These are phyloP conservation scores for Gobionotothen gibberifrons DNA, from an alignment of 2,797 vertebrate species.

Conservation along the genomic window DNA sequence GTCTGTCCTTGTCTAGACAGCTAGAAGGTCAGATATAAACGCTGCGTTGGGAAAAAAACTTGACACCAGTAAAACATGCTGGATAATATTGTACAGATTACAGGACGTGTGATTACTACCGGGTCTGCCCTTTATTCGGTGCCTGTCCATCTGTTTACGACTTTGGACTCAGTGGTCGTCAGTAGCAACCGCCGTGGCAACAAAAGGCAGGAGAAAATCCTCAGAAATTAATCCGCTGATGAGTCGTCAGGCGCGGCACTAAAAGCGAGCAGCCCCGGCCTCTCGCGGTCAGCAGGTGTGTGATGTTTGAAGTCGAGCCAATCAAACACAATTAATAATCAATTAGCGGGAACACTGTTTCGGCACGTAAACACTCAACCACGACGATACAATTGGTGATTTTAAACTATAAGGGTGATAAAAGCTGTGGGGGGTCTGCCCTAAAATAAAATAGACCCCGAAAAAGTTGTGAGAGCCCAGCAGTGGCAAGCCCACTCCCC, in stretches of 20 bases:
- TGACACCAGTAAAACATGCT: neutral
- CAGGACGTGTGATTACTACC: slow-evolving; percentile 11
- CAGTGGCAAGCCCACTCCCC: slow-evolving; percentile 59
- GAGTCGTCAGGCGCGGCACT: slow-evolving; percentile 58
- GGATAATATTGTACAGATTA: neutral
- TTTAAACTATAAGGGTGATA: neutral
- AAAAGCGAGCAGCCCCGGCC: slow-evolving; percentile 43
- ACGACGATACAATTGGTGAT: neutral
- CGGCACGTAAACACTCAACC: slow-evolving; percentile 11
- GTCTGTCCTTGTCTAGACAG: slow-evolving; percentile 55
- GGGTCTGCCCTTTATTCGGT: slow-evolving; percentile 13
- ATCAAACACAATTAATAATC: neutral
- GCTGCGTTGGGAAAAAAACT: slow-evolving; percentile 8
- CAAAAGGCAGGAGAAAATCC: slow-evolving; percentile 79
- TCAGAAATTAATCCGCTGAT: slow-evolving; percentile 73
- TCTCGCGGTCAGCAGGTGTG: slow-evolving; percentile 48
- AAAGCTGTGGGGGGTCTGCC: slow-evolving; percentile 5
- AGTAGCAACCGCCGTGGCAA: slow-evolving; percentile 84
- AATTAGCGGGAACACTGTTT: slow-evolving; percentile 18
- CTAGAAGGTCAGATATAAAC: slow-evolving; percentile 59
- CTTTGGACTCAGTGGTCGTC: slow-evolving; percentile 75
- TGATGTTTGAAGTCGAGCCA: neutral
- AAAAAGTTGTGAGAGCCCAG: slow-evolving; percentile 69
- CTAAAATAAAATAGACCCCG: slow-evolving; percentile 42
- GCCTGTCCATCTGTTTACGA: slow-evolving; percentile 64